Conservation (phyloP, 37 sponge, comb jelly and placozoan species). For the Theonella swinhoei region DNA sequence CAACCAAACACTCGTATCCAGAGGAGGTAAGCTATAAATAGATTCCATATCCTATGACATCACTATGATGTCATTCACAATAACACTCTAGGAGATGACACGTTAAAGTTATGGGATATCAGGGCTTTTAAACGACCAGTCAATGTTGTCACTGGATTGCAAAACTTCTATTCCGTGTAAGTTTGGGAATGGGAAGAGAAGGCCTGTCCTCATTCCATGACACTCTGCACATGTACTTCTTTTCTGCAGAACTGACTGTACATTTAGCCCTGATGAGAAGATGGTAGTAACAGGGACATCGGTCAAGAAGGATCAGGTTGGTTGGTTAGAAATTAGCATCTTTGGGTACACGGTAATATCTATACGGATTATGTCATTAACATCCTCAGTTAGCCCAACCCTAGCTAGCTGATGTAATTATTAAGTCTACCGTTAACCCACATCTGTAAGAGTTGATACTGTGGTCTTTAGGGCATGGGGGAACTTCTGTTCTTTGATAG, state of each 20-base stretch:
- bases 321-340: too few relatives aligned
- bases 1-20: conserved; percentile 71
- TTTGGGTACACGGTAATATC: too few relatives aligned
- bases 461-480: conserved; percentile 53
- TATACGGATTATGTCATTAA: neutral
- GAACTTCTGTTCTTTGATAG: conserved; percentile 80
- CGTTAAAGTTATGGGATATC: conserved; percentile 93
- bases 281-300: conserved; percentile 83
- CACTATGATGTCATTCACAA: neutral
- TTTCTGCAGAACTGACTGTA: conserved; percentile 76
- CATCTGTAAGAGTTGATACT: too few relatives aligned
- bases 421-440: too few relatives aligned
- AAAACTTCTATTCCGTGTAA: conserved; percentile 72
- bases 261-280: conserved; percentile 94
- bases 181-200: neutral
- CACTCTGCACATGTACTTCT: neutral
- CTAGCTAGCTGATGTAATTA: neutral
- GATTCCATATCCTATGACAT: neutral
- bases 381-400: neutral
- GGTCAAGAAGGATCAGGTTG: conserved; percentile 63
- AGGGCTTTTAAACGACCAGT: conserved; percentile 79
- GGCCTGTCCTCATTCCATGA: neutral
- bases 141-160: conserved; percentile 55
- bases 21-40: conserved; percentile 68
- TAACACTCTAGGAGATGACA: conserved; percentile 50